Evolutionary conservation across 2,888 invertebrate genomes (phyloP), one percentile per base, ranked within the genome.

Genomic region (Barypeithes pellucidus): DNA sequence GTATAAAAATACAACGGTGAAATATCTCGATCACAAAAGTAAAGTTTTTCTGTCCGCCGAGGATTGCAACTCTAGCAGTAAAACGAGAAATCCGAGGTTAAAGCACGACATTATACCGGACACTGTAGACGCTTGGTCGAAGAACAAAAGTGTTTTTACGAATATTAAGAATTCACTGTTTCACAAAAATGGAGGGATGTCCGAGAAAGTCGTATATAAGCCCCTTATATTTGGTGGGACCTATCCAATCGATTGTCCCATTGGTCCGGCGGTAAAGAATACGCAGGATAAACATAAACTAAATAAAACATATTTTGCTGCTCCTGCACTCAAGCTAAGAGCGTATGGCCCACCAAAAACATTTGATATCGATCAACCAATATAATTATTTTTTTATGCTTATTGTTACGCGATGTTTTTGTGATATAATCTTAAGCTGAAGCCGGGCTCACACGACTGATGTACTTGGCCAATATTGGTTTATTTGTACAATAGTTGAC

Each of bases 201-300:
- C 77, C 7, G 81, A 83, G 18, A 84, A 85, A 71, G 77, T 85
- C 7, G 78, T 84, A 16, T 90, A 88, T 82, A 91, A 90, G 82
- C 92, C 92, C 74, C 88, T 95, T 57, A 89, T 95, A 75, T 95
- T 94, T 84, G 94, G 94, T 79, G 95, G 95, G 65, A 96, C 95
- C 2, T 96, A 90, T 88, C 95, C 95, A 3, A 95, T 96, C 77
- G 95, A 95, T 84, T 89, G 90, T 81, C 95, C 95, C 29, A 84
- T 79, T 9, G 72, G 74, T 8, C 63, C 67, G 0, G 60, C 72
- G 41, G 69, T 70, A 63, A 77, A 68, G 62, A 72, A 63, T 33
- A 66, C 16, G 16, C 50, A 59, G 3, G 71, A 71, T n/a, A 67
- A 16, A 41, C 41, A 61, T 8, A 43, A 57, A 41, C 43, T 69